phyloP scores from a whole-genome alignment of 2,888 invertebrate genomes.

The Ectropis crepuscularia region DNA sequence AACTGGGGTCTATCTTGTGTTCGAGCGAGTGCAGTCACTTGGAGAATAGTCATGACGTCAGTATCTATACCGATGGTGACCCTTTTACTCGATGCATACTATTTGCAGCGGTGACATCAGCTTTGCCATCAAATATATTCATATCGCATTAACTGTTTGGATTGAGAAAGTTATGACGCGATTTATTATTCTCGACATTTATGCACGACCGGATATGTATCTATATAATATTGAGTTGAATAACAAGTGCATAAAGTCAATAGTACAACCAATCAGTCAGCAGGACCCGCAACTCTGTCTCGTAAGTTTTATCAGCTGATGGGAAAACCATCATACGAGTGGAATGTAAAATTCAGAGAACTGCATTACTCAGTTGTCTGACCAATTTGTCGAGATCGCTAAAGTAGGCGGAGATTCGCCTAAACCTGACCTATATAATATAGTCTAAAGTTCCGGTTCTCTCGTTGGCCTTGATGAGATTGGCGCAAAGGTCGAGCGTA shows the following conservation, averaged over 20 bases:
- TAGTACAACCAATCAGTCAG: constrained; percentile 11
- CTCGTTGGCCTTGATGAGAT: constrained; percentile 55
- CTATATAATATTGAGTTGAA: not conserved
- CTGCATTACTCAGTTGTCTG: constrained; percentile 21
- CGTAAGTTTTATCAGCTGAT: constrained; percentile 33
- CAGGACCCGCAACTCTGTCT: constrained; percentile 15
- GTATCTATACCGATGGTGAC: constrained; percentile 12
- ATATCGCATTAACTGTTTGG: constrained; percentile 12
- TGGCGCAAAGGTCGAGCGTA: constrained; percentile 52
- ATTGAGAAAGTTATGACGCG: constrained; percentile 28
- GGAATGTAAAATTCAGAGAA: constrained; percentile 14
- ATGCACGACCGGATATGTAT: constrained; percentile 3
- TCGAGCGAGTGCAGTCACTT: not conserved
- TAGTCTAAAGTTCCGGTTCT: constrained; percentile 54
- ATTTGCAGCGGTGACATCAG: constrained; percentile 53
- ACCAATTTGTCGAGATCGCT: constrained; percentile 18
- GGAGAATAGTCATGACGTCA: constrained; percentile 10
- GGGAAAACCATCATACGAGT: constrained; percentile 38
- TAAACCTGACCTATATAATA: constrained; percentile 60
- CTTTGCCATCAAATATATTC: constrained; percentile 19
- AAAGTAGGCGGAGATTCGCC: constrained; percentile 28
- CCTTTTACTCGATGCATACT: constrained; percentile 14
- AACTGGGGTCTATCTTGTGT: constrained; percentile 1
- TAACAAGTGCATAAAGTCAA: not conserved
- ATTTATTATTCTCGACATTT: constrained; percentile 7